phyloP scores from a whole-genome alignment of 2,888 invertebrate species.

The Melanostoma scalare region DNA sequence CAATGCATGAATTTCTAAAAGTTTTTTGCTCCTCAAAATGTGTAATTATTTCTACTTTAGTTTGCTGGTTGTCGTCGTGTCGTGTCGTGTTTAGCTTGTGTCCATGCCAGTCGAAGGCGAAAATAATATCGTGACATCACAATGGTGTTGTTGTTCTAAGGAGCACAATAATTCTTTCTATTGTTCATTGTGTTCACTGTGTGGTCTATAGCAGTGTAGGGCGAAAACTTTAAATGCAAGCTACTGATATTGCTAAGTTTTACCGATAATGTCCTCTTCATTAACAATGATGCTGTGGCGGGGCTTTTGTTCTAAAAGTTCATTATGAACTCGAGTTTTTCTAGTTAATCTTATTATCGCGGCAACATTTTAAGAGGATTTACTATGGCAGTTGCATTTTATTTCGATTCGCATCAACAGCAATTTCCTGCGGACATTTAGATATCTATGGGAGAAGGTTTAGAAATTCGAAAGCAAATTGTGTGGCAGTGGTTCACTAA shows the following conservation, averaged over 20 bases:
- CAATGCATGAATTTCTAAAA: slow-evolving; percentile 51
- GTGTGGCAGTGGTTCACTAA: no score
- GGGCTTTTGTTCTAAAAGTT: slow-evolving; percentile 34
- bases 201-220: not conserved
- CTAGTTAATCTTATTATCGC: slow-evolving; percentile 26
- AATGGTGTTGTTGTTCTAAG: slow-evolving; percentile 38
- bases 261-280: slow-evolving; percentile 46
- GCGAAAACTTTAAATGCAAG: slow-evolving; percentile 25
- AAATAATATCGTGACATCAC: slow-evolving; percentile 54
- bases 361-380: slow-evolving; percentile 39
- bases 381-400: not conserved
- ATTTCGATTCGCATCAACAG: not conserved
- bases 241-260: slow-evolving; percentile 51
- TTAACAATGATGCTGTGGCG: slow-evolving; percentile 21
- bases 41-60: slow-evolving; percentile 69
- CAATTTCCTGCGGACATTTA: no score
- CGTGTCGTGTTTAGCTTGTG: slow-evolving; percentile 21
- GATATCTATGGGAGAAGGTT: no score
- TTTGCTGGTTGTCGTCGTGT: slow-evolving; percentile 34
- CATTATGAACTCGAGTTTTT: slow-evolving; percentile 23
- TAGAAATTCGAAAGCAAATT: slow-evolving; percentile 6
- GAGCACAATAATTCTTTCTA: slow-evolving; percentile 51
- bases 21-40: slow-evolving; percentile 36
- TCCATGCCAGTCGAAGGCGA: slow-evolving; percentile 39
- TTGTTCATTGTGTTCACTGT: slow-evolving; percentile 46